Evolutionary conservation across 2,888 invertebrate genomes (phyloP), one percentile per base, ranked within the genome.

Genomic region (Tachystola acroxantha): DNA sequence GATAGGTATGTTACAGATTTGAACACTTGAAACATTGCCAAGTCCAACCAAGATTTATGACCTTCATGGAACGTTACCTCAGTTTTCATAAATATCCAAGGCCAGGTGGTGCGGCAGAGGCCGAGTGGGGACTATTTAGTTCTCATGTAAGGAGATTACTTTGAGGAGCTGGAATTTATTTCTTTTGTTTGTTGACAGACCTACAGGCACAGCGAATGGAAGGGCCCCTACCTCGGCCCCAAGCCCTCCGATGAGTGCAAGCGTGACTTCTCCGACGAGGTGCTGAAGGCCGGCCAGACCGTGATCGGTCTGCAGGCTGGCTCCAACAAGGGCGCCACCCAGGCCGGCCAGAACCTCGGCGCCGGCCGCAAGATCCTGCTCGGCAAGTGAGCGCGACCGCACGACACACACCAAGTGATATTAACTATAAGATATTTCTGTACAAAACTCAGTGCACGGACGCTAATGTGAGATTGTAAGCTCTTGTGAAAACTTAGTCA

Each of bases 291-390:
- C 51, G 97, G 97, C 14, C 91, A 98, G 84, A 91, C 93, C 51
- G 89, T 96, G 63, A 94, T 98, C 62, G 97, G 97, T 62, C 93
- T 98, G 34, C 98, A 98, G 81, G 97, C 96, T 55, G 98, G 98
- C 41, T 93, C 93, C 75, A 98, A 98, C 92, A 96, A 97, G 86
- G 98, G 97, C 28, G 97, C 97, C 57, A 93, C 94, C 43, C 97
- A 97, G 82, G 92, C 96, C 16, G 98, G 98, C 16, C 91, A 92
- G 75, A 97, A 94, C 81, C 89, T 97, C 41, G 97, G 97, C 46
- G 96, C 96, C 50, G 92, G 94, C 57, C 93, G 96, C 71, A 96
- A 96, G 80, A 96, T 96, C 86, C 90, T 96, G 67, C 89, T 96
- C 72, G 95, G 95, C 89, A 96, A 96, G 92, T 96, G 91, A 91